These are phyloP conservation scores for Phataginus tetradactyla DNA, from an alignment of 2,797 vertebrate species.

Conservation along the genomic window DNA sequence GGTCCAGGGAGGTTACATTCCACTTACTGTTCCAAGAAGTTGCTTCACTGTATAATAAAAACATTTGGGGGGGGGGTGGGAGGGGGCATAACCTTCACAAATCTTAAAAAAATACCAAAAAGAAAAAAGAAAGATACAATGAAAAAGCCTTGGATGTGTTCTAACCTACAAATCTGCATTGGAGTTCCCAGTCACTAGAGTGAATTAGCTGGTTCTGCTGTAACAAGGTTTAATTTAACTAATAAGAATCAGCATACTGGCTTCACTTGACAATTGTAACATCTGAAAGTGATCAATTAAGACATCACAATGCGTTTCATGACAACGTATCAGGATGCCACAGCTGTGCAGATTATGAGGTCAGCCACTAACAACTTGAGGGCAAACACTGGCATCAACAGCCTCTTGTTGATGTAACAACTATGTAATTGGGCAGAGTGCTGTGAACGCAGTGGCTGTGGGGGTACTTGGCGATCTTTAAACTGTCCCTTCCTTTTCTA, in stretches of 20 bases:
- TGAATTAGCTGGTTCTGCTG: constrained; percentile 55
- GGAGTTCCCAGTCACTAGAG: constrained; percentile 44
- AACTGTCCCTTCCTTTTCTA: constrained; percentile 4
- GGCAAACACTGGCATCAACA: constrained; percentile 47
- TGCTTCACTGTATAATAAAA: constrained; percentile 23
- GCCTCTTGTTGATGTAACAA: constrained; percentile 58
- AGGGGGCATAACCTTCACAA: neutral
- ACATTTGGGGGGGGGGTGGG: neutral
- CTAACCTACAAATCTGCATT: neutral
- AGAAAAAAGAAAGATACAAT: neutral
- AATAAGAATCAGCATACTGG: constrained; percentile 63
- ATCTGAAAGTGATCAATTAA: constrained; percentile 69
- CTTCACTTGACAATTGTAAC: constrained; percentile 77
- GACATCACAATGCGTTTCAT: constrained; percentile 67
- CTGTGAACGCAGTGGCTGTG: neutral
- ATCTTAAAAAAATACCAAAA: neutral
- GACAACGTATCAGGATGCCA: constrained; percentile 29
- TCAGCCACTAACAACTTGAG: constrained; percentile 70
- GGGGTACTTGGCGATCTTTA: constrained; percentile 2
- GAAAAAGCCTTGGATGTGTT: neutral
- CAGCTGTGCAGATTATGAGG: constrained; percentile 67
- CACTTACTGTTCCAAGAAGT: constrained; percentile 18
- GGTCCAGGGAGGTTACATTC: neutral
- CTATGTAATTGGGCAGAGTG: neutral
- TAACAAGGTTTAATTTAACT: constrained; percentile 75